Evolutionary conservation across 2,113 vertebrate genomes (phyloP).

Genomic region (Lepus europaeus): DNA sequence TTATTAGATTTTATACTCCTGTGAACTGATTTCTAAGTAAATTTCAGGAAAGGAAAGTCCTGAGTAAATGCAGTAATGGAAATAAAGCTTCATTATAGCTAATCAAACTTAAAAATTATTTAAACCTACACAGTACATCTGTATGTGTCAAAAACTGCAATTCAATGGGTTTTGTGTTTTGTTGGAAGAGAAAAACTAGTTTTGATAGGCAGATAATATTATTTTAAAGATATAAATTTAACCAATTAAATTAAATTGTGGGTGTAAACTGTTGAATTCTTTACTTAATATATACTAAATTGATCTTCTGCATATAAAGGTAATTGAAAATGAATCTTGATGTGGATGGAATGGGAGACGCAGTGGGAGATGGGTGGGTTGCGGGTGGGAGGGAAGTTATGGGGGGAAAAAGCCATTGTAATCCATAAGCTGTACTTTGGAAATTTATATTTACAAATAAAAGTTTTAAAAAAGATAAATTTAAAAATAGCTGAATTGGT

Average conservation of each 20-base stretch:
- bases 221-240: not conserved
- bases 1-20: slow-evolving; percentile 58
- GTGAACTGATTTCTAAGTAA: slow-evolving; percentile 57
- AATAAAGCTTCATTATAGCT: slow-evolving; percentile 34
- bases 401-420: no score
- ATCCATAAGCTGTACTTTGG: no score
- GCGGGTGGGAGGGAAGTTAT: no score
- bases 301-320: no score
- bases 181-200: slow-evolving; percentile 18
- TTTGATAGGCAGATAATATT: not conserved
- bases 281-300: no score
- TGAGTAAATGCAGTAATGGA: slow-evolving; percentile 47
- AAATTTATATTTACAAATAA: no score
- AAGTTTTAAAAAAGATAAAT: not conserved
- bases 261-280: no score
- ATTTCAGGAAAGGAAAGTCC: slow-evolving; percentile 3
- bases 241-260: not conserved
- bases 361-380: no score
- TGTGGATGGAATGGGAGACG: no score
- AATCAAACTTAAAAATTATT: slow-evolving; percentile 64
- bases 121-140: slow-evolving; percentile 60
- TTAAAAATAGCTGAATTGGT: not conserved
- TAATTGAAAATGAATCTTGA: no score
- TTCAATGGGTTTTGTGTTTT: not conserved
- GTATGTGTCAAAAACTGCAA: slow-evolving; percentile 58